Evolutionary conservation across 2,113 vertebrate genomes (phyloP).

Genomic region (Ammospiza caudacuta): DNA sequence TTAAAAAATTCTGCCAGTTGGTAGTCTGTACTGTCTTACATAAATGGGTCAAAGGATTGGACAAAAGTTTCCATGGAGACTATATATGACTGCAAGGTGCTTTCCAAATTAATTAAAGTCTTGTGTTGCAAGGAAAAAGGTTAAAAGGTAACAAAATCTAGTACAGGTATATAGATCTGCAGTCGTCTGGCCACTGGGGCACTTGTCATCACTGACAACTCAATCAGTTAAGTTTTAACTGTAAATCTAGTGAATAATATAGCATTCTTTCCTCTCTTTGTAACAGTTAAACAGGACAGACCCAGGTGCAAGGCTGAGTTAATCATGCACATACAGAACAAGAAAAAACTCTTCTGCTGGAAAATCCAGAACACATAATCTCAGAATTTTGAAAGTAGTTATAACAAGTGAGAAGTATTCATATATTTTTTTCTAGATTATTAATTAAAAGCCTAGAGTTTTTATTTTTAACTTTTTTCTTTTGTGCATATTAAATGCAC

Average conservation of each 20-base stretch:
- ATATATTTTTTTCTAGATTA: not conserved
- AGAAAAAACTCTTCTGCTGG: not conserved
- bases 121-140: not conserved
- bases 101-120: slow-evolving; percentile 2
- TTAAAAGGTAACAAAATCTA: not conserved
- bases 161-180: not conserved
- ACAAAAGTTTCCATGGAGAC: slow-evolving; percentile 14
- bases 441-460: not conserved
- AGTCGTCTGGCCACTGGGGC: not conserved
- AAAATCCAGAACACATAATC: not conserved
- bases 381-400: not conserved
- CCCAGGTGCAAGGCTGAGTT: not conserved
- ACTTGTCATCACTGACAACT: not conserved
- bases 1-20: not conserved
- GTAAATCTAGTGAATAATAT: not conserved
- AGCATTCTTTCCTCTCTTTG: not conserved
- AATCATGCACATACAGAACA: not conserved
- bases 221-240: not conserved
- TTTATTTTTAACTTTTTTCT: not conserved
- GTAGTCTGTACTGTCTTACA: not conserved
- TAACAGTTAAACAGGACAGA: not conserved
- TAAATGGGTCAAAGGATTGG: not conserved
- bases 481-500: not conserved
- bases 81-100: not conserved
- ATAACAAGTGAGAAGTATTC: not conserved